A percentile compares a stretch with the other conserved stretches of the same genome.
These are phyloP conservation scores for Acestrorhynchus altus DNA, from an alignment of 2,797 vertebrate species.

Conservation along the genomic window DNA sequence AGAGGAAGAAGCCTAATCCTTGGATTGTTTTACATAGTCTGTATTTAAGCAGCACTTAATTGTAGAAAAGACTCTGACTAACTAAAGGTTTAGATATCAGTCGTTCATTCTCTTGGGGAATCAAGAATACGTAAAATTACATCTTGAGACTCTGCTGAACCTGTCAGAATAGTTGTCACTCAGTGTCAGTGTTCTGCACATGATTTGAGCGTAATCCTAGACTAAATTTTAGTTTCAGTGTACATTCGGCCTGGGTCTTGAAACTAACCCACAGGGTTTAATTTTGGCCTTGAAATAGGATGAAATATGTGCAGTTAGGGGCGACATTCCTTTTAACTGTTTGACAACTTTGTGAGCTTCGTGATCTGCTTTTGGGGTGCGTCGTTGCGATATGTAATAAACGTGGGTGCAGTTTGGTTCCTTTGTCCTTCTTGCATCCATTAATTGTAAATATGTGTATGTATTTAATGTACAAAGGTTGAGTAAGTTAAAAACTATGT, in stretches of 20 bases:
- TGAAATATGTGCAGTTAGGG: background rate
- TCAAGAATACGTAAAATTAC: background rate
- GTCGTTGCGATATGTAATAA: background rate
- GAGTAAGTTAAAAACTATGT: conserved; percentile 34
- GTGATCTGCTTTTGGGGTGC: conserved; percentile 17
- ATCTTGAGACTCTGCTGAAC: background rate
- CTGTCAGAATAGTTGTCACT: background rate
- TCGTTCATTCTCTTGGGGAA: background rate
- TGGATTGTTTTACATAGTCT: conserved; percentile 1
- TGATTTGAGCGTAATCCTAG: background rate
- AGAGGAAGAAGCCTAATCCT: background rate
- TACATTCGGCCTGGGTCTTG: background rate
- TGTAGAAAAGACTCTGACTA: background rate
- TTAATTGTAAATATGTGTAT: conserved; percentile 51
- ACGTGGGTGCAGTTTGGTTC: background rate
- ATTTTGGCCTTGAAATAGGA: background rate
- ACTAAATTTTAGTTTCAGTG: background rate
- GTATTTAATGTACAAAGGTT: conserved; percentile 50
- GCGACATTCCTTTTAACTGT: conserved; percentile 11
- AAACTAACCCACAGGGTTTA: background rate
- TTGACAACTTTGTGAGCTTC: background rate
- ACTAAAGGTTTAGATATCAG: background rate
- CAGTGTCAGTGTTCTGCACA: background rate
- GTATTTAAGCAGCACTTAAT: conserved; percentile 1
- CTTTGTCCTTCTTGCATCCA: background rate